phyloP scores from a whole-genome alignment of 1,140 invertebrate genomes.

The Wasmannia auropunctata region DNA sequence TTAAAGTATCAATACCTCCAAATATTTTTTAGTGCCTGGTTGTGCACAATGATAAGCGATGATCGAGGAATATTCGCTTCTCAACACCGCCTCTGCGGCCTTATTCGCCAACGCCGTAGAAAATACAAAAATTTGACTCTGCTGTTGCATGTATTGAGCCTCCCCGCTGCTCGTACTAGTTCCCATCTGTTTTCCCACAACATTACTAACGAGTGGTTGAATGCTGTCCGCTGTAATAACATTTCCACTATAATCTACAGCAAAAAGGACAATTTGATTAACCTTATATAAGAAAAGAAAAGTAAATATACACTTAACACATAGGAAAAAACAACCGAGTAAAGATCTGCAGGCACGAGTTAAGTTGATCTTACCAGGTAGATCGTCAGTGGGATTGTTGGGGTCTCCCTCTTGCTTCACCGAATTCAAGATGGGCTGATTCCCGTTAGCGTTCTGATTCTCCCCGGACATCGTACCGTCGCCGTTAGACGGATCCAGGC shows the following conservation, averaged over 20 bases:
- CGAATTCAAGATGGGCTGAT: slow-evolving; percentile 77
- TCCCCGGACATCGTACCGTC: slow-evolving; percentile 76
- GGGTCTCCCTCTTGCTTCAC: slow-evolving; percentile 82
- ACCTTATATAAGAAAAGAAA: neutral
- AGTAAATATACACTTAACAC: neutral
- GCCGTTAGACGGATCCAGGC: slow-evolving; percentile 74
- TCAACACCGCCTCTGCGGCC: slow-evolving; percentile 95
- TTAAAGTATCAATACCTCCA: slow-evolving; percentile 89
- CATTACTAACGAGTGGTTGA: slow-evolving; percentile 91
- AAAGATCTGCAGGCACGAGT: neutral
- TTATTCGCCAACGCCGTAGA: slow-evolving; percentile 97
- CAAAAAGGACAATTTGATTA: slow-evolving; percentile 30
- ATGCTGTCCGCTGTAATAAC: slow-evolving; percentile 86
- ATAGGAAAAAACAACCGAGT: neutral
- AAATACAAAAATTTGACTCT: slow-evolving; percentile 99
- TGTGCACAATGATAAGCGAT: slow-evolving; percentile 98
- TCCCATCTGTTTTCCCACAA: slow-evolving; percentile 92
- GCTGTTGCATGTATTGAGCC: slow-evolving; percentile 96
- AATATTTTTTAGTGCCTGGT: slow-evolving; percentile 96
- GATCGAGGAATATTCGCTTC: slow-evolving; percentile 95
- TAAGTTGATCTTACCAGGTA: slow-evolving; percentile 61
- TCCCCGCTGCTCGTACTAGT: slow-evolving; percentile 88
- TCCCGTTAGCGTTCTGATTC: slow-evolving; percentile 75
- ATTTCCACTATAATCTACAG: slow-evolving; percentile 78
- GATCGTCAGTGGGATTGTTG: slow-evolving; percentile 73